Percentiles rank a stretch among this genome's conserved stretches.
phyloP scores from a whole-genome alignment of 1,140 invertebrate species.

The Cherax quadricarinatus region DNA sequence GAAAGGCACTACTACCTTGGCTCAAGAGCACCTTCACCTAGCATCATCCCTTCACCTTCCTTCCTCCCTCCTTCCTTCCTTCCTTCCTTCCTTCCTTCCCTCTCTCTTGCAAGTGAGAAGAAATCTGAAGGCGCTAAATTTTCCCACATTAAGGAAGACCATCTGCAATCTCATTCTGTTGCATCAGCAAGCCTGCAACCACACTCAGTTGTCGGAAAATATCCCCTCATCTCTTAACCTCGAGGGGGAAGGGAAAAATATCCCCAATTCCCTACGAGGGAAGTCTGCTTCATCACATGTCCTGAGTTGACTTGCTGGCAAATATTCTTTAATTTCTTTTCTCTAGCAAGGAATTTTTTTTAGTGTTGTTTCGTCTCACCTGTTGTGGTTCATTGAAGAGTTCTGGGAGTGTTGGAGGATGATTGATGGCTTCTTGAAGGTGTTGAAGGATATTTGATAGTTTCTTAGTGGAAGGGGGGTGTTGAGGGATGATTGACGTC shows the following conservation, averaged over 20 bases:
- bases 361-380: not conserved
- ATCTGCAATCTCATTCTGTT: not conserved
- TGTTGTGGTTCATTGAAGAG: too few species aligned
- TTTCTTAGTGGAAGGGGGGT: too few species aligned
- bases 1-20: too few species aligned
- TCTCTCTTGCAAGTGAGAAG: not conserved
- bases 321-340: not conserved
- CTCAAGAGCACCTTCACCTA: too few species aligned
- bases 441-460: too few species aligned
- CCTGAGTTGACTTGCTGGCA: not conserved
- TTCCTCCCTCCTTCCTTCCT: slow-evolving; percentile 1
- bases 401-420: too few species aligned
- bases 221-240: not conserved
- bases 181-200: not conserved
- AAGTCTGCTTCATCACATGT: too few species aligned
- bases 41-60: not conserved
- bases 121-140: not conserved
- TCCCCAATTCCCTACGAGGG: too few species aligned
- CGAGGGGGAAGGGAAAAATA: too few species aligned
- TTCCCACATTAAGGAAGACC: not conserved
- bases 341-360: not conserved
- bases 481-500: not conserved
- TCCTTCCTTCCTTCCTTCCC: not conserved
- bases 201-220: not conserved
- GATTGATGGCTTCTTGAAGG: too few species aligned